Evolutionary conservation across 2,888 invertebrate species (phyloP).

Genomic region (Macrosoma leucophasiata): DNA sequence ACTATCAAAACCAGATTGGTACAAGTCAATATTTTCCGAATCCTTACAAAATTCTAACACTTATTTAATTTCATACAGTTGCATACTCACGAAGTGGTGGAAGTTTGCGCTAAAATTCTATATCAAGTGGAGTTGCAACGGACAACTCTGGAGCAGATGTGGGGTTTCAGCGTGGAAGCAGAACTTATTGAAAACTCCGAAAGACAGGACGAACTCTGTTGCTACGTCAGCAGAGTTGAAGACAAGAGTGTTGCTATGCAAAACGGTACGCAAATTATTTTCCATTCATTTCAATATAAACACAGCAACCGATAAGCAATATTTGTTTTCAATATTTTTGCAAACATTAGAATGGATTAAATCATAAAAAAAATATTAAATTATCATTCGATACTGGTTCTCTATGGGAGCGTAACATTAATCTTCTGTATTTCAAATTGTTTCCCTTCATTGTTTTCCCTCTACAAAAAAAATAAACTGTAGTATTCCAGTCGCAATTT

Average conservation of each 20-base stretch:
- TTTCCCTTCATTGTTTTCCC: conserved; percentile 9
- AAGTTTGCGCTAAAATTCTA: conserved; percentile 96
- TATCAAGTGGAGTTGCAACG: conserved; percentile 97
- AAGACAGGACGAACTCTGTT: conserved; percentile 96
- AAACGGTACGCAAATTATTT: conserved; percentile 82
- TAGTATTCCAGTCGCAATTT: conserved; percentile 19
- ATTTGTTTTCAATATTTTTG: too few species aligned
- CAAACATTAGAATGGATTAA: too few species aligned
- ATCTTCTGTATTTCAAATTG: too few species aligned
- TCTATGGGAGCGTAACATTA: too few species aligned
- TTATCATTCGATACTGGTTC: too few species aligned
- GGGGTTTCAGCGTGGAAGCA: conserved; percentile 98
- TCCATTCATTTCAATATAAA: too few species aligned
- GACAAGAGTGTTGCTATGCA: conserved; percentile 97
- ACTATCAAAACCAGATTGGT: too few species aligned
- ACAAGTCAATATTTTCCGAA: too few species aligned
- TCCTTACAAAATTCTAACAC: neutral
- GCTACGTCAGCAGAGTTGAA: conserved; percentile 97
- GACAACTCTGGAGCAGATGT: conserved; percentile 94
- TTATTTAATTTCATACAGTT: conserved; percentile 69
- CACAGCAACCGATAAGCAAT: too few species aligned
- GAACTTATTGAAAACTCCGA: conserved; percentile 97
- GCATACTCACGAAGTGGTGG: conserved; percentile 95
- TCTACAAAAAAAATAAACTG: conserved; percentile 15
- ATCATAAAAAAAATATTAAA: too few species aligned